Conservation (phyloP, 2,888 invertebrate genomes). For the Sminthurinus aureus region DNA sequence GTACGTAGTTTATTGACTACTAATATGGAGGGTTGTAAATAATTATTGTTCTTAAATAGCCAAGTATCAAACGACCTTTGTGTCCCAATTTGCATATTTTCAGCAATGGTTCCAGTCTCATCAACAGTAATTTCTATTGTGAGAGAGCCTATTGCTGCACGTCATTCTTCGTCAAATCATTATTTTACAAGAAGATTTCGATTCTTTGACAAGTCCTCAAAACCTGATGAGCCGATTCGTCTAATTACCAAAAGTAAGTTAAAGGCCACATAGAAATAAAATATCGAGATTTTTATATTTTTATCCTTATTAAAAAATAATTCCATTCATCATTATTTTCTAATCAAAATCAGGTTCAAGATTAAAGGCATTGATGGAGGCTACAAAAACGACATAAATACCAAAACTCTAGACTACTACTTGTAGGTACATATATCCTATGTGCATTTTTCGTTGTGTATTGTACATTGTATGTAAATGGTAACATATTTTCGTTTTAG, state of each 20-base stretch:
- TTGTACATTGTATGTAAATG: too few species aligned
- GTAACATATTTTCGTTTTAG: too few species aligned
- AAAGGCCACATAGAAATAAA: too few species aligned
- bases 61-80: too few species aligned
- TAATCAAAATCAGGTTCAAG: background rate
- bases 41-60: background rate
- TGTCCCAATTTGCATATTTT: background rate
- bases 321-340: too few species aligned
- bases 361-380: conserved; percentile 6
- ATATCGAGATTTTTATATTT: too few species aligned
- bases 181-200: conserved; percentile 37
- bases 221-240: conserved; percentile 50
- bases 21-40: background rate
- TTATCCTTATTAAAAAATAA: too few species aligned
- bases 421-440: too few species aligned
- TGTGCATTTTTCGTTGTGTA: too few species aligned
- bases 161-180: conserved; percentile 6
- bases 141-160: conserved; percentile 15
- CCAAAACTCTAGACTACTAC: too few species aligned
- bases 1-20: background rate
- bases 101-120: conserved; percentile 53
- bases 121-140: conserved; percentile 53
- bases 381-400: background rate
- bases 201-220: conserved; percentile 50
- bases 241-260: conserved; percentile 54